Conservation (phyloP, 2,888 invertebrate species). For the Trichogramma evanescens region DNA sequence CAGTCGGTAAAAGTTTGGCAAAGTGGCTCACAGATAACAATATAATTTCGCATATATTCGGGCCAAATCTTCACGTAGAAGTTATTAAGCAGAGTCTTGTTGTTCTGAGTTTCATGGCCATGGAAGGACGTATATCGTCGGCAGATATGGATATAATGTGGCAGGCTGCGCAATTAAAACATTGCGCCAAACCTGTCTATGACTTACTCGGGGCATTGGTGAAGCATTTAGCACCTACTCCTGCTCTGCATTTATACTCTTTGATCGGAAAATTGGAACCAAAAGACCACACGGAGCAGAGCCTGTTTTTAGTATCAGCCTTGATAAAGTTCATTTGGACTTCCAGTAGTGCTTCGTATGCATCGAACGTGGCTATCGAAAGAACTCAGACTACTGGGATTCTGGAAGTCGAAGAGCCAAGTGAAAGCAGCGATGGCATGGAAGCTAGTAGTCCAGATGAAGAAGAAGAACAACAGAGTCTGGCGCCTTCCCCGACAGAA, state of each 20-base stretch:
- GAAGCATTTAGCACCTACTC: conserved; percentile 80
- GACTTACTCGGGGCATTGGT: conserved; percentile 85
- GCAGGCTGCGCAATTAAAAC: conserved; percentile 91
- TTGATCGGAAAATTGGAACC: conserved; percentile 82
- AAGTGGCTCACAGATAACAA: conserved; percentile 84
- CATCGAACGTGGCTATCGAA: conserved; percentile 36
- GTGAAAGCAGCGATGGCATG: conserved; percentile 42
- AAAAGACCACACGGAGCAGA: conserved; percentile 87
- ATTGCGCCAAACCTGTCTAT: conserved; percentile 88
- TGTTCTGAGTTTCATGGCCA: conserved; percentile 84
- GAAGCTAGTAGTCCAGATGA: conserved; percentile 40
- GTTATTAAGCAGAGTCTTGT: conserved; percentile 93
- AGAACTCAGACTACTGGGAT: conserved; percentile 37
- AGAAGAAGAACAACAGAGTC: conserved; percentile 43
- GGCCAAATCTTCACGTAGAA: conserved; percentile 95
- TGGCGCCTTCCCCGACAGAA: conserved; percentile 36
- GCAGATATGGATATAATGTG: conserved; percentile 89
- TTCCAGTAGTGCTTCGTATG: conserved; percentile 53
- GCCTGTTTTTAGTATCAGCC: conserved; percentile 82
- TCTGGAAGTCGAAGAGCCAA: conserved; percentile 38
- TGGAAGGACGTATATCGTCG: conserved; percentile 82
- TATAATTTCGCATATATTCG: conserved; percentile 89
- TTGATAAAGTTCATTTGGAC: conserved; percentile 89
- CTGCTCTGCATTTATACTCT: conserved; percentile 81
- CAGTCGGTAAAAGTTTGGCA: conserved; percentile 76